phyloP scores from a whole-genome alignment of 2,888 invertebrate species.

The Ornithoptera priamus region DNA sequence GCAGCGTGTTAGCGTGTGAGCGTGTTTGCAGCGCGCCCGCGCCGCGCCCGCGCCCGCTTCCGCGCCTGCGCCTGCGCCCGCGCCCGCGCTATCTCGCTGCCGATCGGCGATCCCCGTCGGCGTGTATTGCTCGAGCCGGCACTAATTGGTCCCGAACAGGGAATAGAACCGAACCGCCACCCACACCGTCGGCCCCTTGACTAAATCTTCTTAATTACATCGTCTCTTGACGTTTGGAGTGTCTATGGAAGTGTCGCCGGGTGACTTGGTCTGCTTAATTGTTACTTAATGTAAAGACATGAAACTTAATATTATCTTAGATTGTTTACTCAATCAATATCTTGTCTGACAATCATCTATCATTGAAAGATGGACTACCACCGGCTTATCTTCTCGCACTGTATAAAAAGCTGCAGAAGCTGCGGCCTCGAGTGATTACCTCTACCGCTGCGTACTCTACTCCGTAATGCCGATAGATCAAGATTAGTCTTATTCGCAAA shows the following conservation, averaged over 20 bases:
- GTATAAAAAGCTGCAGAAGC: too few species aligned
- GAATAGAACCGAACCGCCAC: slow-evolving; percentile 38
- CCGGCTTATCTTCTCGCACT: too few species aligned
- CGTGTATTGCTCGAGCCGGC: slow-evolving; percentile 41
- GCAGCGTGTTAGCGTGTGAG: too few species aligned
- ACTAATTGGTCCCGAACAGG: slow-evolving; percentile 49
- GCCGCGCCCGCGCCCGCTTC: slow-evolving; percentile 28
- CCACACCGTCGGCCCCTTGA: slow-evolving; percentile 39
- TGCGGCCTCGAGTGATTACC: too few species aligned
- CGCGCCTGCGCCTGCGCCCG: slow-evolving; percentile 29
- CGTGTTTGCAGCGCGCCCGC: slow-evolving; percentile 35
- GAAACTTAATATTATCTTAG: too few species aligned
- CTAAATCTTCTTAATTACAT: slow-evolving; percentile 43
- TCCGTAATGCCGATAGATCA: too few species aligned
- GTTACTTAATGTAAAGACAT: not conserved
- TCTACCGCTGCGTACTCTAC: too few species aligned
- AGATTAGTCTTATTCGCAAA: too few species aligned
- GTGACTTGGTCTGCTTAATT: slow-evolving; percentile 10
- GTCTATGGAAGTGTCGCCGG: slow-evolving; percentile 38
- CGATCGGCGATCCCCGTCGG: slow-evolving; percentile 39
- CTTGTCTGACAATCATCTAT: too few species aligned
- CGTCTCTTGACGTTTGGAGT: slow-evolving; percentile 36
- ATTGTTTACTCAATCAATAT: too few species aligned
- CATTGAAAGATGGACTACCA: too few species aligned
- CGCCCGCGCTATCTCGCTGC: slow-evolving; percentile 29